Base-by-base conservation (phyloP, 37 sponge, comb jelly and placozoan species). In the Beroe forskalii region DNA sequence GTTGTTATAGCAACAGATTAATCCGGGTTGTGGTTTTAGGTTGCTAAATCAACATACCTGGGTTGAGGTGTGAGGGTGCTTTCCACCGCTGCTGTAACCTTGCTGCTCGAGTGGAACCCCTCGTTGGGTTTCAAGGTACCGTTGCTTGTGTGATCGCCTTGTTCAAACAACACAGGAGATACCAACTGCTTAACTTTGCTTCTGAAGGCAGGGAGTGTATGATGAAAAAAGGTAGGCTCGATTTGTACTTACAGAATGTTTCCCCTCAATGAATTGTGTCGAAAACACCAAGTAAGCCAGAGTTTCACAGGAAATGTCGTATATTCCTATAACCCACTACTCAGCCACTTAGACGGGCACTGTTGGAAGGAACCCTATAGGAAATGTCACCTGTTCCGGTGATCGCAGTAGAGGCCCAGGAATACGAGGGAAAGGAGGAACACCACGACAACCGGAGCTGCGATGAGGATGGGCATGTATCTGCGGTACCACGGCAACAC, bases 381-480 rank as follows among this genome's bases (percentile, higher is more conserved):
- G n/a, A n/a, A n/a, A n/a, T n/a, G n/a, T 48, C 12, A 69, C 72
- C 72, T 69, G 72, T 69, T 69, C 4, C 32, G 27, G 72, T 69
- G 72, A 36, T 69, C 72, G 32, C 72, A 69, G 72, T 69, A 69
- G 32, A 69, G 33, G 33, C 72, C 72, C 19, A 69, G 27, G 32
- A 69, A 69, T 17, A 69, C 72, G 4, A 69, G 39, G 4, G 72
- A 28, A 28, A 69, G 33, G 38, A 69, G 32, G 72, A 69, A 69
- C 19, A 69, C 19, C 2, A 69, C 72, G 39, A 69, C 32, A 33
- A 69, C 8, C 6, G 72, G 72, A 69, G 72, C 72, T 36, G 72
- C 72, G 6, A 69, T 69, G 35, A 69, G 72, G 28, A 69, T 69
- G 4, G 72, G 33, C 72, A 69, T 69, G 72, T 69, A 69, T 33